phyloP scores from a whole-genome alignment of 2,113 vertebrate genomes.

The Grallaria varia region DNA sequence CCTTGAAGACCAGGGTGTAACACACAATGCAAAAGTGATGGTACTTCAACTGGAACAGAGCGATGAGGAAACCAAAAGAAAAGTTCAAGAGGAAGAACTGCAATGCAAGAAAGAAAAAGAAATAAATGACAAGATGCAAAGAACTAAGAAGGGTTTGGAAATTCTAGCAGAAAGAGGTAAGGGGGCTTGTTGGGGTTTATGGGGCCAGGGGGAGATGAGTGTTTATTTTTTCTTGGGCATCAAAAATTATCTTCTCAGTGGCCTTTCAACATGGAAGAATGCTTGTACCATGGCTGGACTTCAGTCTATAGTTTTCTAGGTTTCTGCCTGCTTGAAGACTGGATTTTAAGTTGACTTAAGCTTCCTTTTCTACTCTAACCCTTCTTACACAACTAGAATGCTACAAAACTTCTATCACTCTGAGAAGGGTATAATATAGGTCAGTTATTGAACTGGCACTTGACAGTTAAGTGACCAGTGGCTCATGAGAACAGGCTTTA shows the following conservation, averaged over 20 bases:
- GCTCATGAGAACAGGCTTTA: background rate
- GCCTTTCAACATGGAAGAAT: background rate
- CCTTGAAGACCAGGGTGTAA: conserved; percentile 85
- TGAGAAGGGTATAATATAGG: background rate
- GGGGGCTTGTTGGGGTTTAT: fast-evolving
- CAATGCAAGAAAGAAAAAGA: conserved; percentile 72
- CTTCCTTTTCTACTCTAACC: background rate
- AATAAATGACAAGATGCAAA: conserved; percentile 77
- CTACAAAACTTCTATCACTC: background rate
- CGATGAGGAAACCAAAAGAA: conserved; percentile 76
- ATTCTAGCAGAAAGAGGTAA: conserved; percentile 91
- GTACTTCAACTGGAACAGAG: conserved; percentile 83
- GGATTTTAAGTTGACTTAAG: background rate
- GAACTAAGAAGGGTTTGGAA: conserved; percentile 88
- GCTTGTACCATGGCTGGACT: background rate
- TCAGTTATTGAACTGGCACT: background rate
- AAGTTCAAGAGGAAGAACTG: conserved; percentile 76
- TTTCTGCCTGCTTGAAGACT: background rate
- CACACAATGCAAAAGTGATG: conserved; percentile 91
- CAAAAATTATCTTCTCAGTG: background rate
- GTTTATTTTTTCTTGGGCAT: background rate
- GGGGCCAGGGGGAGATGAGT: fast-evolving
- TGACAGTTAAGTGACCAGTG: background rate
- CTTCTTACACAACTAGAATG: background rate
- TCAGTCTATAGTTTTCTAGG: background rate